phyloP scores from a whole-genome alignment of 2,113 vertebrate species.

The Salvelinus namaycush region DNA sequence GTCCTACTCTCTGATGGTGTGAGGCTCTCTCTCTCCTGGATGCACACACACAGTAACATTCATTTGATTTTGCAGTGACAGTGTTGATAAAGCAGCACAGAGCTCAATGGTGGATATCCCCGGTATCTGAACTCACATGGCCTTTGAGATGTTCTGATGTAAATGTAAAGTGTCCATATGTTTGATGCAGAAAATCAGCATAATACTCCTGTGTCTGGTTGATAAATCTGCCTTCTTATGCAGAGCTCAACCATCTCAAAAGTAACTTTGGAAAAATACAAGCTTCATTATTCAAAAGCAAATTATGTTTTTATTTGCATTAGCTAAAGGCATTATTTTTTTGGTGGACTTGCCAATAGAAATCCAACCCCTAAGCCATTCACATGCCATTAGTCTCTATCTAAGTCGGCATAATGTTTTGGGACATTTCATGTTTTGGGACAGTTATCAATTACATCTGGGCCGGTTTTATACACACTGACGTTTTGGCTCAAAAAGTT shows the following conservation, averaged over 20 bases:
- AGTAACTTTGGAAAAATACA: constrained; percentile 29
- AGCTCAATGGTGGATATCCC: no score
- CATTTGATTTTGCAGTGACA: no score
- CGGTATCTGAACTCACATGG: constrained; percentile 1
- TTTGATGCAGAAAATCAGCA: constrained; percentile 38
- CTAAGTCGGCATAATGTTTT: no score
- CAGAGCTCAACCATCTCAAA: constrained; percentile 32
- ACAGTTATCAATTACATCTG: constrained; percentile 20
- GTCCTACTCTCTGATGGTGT: no score
- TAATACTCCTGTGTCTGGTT: constrained; percentile 36
- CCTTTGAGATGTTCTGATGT: constrained; percentile 28
- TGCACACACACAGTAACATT: no score
- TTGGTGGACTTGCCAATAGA: constrained; percentile 13
- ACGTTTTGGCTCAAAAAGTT: constrained; percentile 22
- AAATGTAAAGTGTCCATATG: constrained; percentile 49
- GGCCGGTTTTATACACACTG: constrained; percentile 35
- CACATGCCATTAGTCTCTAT: constrained; percentile 19
- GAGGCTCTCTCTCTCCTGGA: no score
- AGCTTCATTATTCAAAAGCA: constrained; percentile 49
- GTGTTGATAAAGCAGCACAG: no score
- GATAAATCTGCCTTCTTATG: constrained; percentile 37
- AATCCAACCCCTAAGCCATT: constrained; percentile 19
- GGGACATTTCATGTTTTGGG: neutral
- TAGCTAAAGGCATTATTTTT: constrained; percentile 30
- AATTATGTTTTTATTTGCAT: constrained; percentile 45